Evolutionary conservation across 1,140 invertebrate species (phyloP).

Genomic region (Cryptotermes secundus): DNA sequence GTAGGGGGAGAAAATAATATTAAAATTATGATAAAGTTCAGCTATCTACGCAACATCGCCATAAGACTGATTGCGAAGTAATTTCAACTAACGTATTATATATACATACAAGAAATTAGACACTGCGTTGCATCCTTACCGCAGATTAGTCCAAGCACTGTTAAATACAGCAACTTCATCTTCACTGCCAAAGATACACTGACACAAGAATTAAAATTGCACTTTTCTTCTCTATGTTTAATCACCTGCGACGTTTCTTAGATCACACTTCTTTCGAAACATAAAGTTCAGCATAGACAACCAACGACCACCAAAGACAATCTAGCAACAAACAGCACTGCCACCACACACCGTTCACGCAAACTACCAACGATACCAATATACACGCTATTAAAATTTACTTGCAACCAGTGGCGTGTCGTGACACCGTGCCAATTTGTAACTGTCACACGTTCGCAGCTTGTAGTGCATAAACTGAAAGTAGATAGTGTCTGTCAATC

Average conservation of each 20-base stretch:
- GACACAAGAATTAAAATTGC: not conserved
- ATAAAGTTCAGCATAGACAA: not conserved
- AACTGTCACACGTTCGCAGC: too few relatives aligned
- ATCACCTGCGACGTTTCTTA: too few relatives aligned
- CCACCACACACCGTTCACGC: not conserved
- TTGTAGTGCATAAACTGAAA: too few relatives aligned
- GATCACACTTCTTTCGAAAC: too few relatives aligned
- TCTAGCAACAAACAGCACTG: not conserved
- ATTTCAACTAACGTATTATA: not conserved
- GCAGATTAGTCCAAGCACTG: not conserved
- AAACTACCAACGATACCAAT: not conserved
- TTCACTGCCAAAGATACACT: not conserved
- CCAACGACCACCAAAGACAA: not conserved
- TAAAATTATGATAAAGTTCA: too few relatives aligned
- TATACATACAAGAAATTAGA: not conserved
- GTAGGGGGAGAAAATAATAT: too few relatives aligned
- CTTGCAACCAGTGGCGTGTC: not conserved
- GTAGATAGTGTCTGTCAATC: too few relatives aligned
- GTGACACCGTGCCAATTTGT: too few relatives aligned
- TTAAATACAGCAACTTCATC: not conserved
- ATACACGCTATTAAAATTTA: not conserved
- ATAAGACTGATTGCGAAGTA: not conserved
- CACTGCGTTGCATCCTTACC: not conserved
- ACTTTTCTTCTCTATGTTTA: not conserved
- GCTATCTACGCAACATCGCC: not conserved